Base-by-base conservation (phyloP, 92 coral and sea anemone genomes). In the Metridium senile region DNA sequence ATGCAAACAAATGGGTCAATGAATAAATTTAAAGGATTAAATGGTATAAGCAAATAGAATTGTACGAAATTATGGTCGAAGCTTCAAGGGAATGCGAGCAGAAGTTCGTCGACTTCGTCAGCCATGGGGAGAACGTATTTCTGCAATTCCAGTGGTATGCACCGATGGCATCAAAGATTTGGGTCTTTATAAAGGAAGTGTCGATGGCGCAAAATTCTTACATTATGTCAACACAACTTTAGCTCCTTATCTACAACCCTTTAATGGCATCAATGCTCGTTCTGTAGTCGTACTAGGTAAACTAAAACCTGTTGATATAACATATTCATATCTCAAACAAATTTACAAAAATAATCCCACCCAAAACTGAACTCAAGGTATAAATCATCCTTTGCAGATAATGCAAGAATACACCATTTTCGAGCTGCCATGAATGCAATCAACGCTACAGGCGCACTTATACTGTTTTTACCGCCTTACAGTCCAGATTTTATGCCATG, bases 401-500 rank as follows among this genome's bases (percentile, higher is more conserved):
- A 85, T 67, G 74, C 89, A 10, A 72, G 81, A 19, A 80, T 85
- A 25, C 89, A 85, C 35, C 86, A 85, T 70, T 54, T 57, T 0
- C 58, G 34, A 45, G 77, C 47, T 8, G 89, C 74, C 1, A 28
- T 74, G 11, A 39, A 80, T 20, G 82, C 82, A 2, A 85, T 79
- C 59, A 47, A 78, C 68, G 84, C 76, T 10, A 57, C 82, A 11
- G 85, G 85, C 18, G 89, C 81, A 1, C 61, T 74, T 25, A 57
- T 80, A 22, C 0, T 85, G 7, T 85, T 79, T 43, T 58, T 85
- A 7, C 86, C 85, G 16, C 85, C 85, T 1, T 85, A 85, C 53
- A 79, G 81, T 26, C 85, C 80, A 1, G 84, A 84, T 34, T 76
- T 17, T 54, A 84, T 79, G 85, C 89, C 89, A 17, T 80, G 85